Conservation (phyloP, 1,140 invertebrate species). For the Saxidomus purpurata region DNA sequence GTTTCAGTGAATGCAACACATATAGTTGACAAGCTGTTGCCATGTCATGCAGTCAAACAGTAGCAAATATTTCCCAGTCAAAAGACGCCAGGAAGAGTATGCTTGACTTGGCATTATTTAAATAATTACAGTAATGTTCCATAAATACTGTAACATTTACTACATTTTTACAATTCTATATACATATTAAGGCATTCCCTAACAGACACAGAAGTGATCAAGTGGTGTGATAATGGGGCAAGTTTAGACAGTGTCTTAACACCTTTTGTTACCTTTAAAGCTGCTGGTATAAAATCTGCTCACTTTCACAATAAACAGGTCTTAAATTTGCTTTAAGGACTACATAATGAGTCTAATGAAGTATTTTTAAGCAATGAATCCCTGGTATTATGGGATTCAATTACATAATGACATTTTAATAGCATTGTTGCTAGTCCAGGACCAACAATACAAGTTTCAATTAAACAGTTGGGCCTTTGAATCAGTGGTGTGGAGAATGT, state of each 20-base stretch:
- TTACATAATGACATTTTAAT: conserved; percentile 55
- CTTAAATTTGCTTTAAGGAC: conserved; percentile 42
- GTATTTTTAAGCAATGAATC: conserved; percentile 37
- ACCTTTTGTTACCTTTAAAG: conserved; percentile 33
- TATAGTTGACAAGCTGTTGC: no score
- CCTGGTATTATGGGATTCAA: conserved; percentile 4
- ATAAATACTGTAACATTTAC: neutral
- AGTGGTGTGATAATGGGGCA: conserved; percentile 1
- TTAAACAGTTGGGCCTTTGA: conserved; percentile 21
- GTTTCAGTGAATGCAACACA: no score
- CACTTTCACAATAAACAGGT: conserved; percentile 24
- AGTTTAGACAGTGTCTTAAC: neutral
- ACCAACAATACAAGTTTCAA: conserved; percentile 28
- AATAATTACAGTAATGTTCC: conserved; percentile 22
- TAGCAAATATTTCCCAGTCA: no score
- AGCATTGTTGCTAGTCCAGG: conserved; percentile 18
- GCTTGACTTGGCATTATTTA: neutral
- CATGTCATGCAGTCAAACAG: no score
- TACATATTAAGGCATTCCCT: neutral
- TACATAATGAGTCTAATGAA: conserved; percentile 33
- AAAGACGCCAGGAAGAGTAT: no score
- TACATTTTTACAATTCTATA: neutral
- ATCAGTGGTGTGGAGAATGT: neutral
- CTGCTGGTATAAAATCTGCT: conserved; percentile 9
- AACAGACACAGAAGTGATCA: neutral